A percentile compares a stretch with the other conserved stretches of the same genome.
Conservation (phyloP, 2,888 invertebrate species). For the Oligia latruncula region DNA sequence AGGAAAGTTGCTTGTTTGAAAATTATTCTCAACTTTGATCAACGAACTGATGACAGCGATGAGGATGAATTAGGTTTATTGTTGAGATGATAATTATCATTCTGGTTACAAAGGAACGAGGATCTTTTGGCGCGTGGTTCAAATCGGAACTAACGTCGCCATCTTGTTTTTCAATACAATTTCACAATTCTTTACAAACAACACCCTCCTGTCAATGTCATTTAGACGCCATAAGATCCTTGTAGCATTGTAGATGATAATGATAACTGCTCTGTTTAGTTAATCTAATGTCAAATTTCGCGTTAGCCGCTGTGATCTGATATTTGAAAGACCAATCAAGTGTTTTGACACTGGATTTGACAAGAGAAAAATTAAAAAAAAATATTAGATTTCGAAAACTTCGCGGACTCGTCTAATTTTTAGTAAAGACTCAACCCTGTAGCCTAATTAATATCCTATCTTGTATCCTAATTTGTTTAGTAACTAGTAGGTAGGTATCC, state of each 20-base stretch:
- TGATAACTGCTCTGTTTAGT: neutral
- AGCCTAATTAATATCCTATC: neutral
- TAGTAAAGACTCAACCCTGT: neutral
- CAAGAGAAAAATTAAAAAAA: neutral
- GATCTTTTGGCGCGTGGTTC: no score
- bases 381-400: neutral
- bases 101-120: neutral
- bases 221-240: neutral
- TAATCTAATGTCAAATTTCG: neutral
- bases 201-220: neutral
- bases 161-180: neutral
- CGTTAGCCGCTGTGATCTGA: neutral
- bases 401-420: neutral
- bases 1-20: neutral
- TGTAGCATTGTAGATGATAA: neutral
- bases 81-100: neutral
- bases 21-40: conserved; percentile 29
- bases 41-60: conserved; percentile 1
- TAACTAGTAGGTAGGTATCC: neutral
- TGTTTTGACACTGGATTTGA: neutral
- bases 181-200: neutral
- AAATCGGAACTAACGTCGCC: neutral
- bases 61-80: neutral
- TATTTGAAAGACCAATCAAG: neutral
- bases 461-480: neutral